Base-by-base conservation (phyloP, 2,888 invertebrate genomes). In the Artemia sinica region DNA sequence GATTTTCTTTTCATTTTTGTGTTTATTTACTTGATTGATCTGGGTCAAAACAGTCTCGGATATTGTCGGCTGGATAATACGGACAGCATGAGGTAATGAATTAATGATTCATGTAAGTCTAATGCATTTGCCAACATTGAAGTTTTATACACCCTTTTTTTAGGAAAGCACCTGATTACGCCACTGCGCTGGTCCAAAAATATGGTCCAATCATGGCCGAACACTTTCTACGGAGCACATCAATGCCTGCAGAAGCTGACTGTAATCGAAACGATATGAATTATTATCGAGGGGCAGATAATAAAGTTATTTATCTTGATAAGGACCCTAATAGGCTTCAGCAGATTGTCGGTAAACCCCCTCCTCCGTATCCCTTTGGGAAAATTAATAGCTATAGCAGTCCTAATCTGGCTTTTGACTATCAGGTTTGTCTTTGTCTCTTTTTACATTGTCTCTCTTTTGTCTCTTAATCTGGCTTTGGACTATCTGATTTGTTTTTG, bases 121-220 rank as follows among this genome's bases (percentile, higher is more conserved):
- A 41, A 41, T 41, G 41, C 41, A 41, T 41, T 41, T 41, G 41
- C 41, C 41, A 41, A 41, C 6, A 41, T 41, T 41, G 41, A 41
- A 5, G 41, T 41, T 41, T 41, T 41, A 41, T 41, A 41, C 41
- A 41, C 41, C 41, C 41, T 74, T 58, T n/a, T 58, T 10, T 9
- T 58, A 58, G 94, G 4, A 89, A 89, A 0, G 91, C 93, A 1
- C 95, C 96, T 0, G 94, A 94, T 79, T 96, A 96, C 78, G 93
- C 94, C 76, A 91, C 91, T 0, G 93, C 94, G 13, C 83, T 95
- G 71, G 89, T 89, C 76, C 87, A 89, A 74, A 91, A 91, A 76
- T 79, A 76, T 72, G 74, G 74, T 66, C 52, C 71, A 71, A 67
- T 81, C 58, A 79, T 79, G 52, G 71, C 79, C 10, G 74, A 79